Evolutionary conservation across 2,113 vertebrate genomes (phyloP), one percentile per base, ranked within the genome.

Genomic region (Notiomystis cincta): DNA sequence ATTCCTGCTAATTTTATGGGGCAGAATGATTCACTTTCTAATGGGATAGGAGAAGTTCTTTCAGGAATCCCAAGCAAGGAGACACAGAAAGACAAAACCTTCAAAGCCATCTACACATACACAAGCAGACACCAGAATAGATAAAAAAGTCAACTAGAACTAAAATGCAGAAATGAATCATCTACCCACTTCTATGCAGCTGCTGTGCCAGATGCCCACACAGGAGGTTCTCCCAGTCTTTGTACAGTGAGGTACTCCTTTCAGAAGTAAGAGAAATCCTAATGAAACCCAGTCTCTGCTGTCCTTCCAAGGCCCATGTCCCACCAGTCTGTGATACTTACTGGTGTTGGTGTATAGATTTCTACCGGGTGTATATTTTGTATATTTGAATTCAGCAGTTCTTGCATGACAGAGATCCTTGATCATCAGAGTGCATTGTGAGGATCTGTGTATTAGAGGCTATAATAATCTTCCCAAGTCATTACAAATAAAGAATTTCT

Each of bases 181-280:
- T 35, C 24, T 20, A 40, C 37, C 37, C 66, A 64, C 9, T 38
- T 62, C 38, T 35, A 56, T 2, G 11, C 35, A 64, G 72, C 38
- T 73, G 19, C 24, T 48, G 10, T n/a, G 9, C 10, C n/a, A 88
- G 50, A 70, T 10, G 13, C 45, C 23, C 57, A 71, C 0, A 0
- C 30, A 67, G 10, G 9, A n/a, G 7, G 20, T 20, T 66, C 19
- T 28, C 27, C 20, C 21, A 18, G 18, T 69, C 38, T 33, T 28
- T 77, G 40, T 30, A 19, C 25, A 38, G 0, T 35, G 24, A 61
- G 5, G 18, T 27, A 73, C 13, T 65, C 30, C 48, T 67, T 42
- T 66, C n/a, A 48, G 42, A n/a, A 58, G 8, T 4, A 67, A 19
- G 6, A 81, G 33, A 78, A 82, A 62, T 40, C 16, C 60, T 57